These are phyloP conservation scores for Oryzias celebensis DNA, from an alignment of 2,113 vertebrate species.

Conservation along the genomic window DNA sequence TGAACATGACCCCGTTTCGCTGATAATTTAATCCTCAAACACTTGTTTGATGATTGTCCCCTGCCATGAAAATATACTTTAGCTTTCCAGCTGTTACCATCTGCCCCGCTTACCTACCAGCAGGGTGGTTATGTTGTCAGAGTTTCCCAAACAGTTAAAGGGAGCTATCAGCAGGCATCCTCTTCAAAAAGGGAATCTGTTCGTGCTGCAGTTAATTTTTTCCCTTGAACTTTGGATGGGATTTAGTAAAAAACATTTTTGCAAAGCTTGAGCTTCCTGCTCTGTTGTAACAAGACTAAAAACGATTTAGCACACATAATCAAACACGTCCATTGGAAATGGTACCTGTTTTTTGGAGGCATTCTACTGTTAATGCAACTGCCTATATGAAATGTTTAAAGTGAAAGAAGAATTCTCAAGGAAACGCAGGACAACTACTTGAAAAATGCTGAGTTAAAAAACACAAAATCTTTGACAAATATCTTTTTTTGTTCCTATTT, in stretches of 20 bases:
- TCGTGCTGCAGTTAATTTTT: slow-evolving; percentile 10
- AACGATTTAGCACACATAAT: too few species aligned
- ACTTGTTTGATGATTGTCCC: slow-evolving; percentile 6
- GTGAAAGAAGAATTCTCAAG: too few species aligned
- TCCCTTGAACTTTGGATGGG: slow-evolving; percentile 6
- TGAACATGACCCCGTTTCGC: slow-evolving; percentile 5
- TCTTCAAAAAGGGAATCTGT: slow-evolving; percentile 3
- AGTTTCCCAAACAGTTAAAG: slow-evolving; percentile 21
- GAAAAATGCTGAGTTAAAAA: too few species aligned
- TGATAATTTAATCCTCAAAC: slow-evolving; percentile 24
- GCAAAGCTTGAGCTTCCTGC: background rate
- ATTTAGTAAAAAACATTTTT: slow-evolving; percentile 10
- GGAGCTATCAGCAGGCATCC: slow-evolving; percentile 7
- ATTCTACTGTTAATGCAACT: too few species aligned
- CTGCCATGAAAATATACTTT: slow-evolving; percentile 13
- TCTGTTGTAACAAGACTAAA: too few species aligned
- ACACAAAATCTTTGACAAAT: too few species aligned
- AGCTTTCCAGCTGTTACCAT: slow-evolving; percentile 8
- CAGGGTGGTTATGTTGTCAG: slow-evolving; percentile 12
- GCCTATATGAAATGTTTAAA: too few species aligned
- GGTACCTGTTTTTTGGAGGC: too few species aligned
- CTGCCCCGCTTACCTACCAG: slow-evolving; percentile 10
- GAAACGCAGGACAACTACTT: too few species aligned
- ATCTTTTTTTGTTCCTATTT: too few species aligned
- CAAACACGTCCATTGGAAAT: too few species aligned